Evolutionary conservation across 2,888 invertebrate genomes (phyloP).

Genomic region (Punctoribates punctum): DNA sequence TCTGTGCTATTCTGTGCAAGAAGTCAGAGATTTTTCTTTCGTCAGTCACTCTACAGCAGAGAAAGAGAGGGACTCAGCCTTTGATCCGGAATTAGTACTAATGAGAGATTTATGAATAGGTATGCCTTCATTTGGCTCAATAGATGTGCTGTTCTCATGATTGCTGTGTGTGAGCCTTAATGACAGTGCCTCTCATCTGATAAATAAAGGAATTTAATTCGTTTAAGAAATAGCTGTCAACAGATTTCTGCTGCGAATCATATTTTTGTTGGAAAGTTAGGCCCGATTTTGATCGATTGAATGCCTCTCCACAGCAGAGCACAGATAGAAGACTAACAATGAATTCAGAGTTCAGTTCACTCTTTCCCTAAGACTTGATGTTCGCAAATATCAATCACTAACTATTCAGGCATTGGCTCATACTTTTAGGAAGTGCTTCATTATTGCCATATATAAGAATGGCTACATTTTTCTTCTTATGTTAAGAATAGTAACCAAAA

Average conservation of each 20-base stretch:
- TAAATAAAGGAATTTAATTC: constrained; percentile 12
- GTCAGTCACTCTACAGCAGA: not conserved
- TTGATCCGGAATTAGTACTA: constrained; percentile 4
- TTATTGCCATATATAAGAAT: not conserved
- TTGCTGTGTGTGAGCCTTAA: not conserved
- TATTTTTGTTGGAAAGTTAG: constrained; percentile 2
- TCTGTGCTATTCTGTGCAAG: not conserved
- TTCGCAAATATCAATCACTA: not conserved
- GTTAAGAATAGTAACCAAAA: not conserved
- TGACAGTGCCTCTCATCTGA: not conserved
- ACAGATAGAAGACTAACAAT: not conserved
- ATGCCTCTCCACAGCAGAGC: not conserved
- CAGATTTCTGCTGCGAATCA: not conserved
- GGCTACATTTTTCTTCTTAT: not conserved
- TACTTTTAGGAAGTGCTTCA: constrained; percentile 12
- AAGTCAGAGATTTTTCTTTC: not conserved
- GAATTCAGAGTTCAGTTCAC: not conserved
- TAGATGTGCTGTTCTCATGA: not conserved
- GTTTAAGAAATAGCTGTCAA: constrained; percentile 7
- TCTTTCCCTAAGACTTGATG: not conserved
- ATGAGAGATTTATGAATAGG: constrained; percentile 18
- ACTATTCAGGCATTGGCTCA: not conserved
- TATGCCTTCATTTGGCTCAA: not conserved
- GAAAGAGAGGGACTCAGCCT: not conserved
- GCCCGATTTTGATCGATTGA: constrained; percentile 11